A percentile compares a stretch with the other conserved stretches of the same genome.
Evolutionary conservation across 2,797 vertebrate genomes (phyloP).

Genomic region (Cossypha caffra): DNA sequence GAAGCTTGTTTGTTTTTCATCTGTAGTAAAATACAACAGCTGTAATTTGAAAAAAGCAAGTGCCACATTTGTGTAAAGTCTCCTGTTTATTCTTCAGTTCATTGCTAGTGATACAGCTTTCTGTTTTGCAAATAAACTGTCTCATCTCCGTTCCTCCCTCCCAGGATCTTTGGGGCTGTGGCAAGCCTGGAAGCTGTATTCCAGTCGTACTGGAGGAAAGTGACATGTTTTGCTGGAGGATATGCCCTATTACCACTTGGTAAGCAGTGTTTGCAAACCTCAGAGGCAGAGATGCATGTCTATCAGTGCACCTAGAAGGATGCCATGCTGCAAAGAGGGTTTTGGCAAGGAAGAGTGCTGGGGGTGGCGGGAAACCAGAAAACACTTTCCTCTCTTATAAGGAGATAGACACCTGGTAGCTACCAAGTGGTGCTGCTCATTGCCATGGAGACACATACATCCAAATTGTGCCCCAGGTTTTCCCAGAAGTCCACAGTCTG

Average conservation of each 20-base stretch:
- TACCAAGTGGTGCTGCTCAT: not conserved
- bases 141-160: not conserved
- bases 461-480: accelerated
- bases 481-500: not conserved
- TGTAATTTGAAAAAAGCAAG: conserved; percentile 61
- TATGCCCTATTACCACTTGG: not conserved
- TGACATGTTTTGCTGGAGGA: not conserved
- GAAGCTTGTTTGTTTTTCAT: conserved; percentile 56
- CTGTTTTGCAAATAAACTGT: conserved; percentile 37
- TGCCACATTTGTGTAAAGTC: conserved; percentile 27
- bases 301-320: not conserved
- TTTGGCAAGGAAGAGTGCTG: not conserved
- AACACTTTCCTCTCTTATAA: not conserved
- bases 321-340: not conserved
- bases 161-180: not conserved
- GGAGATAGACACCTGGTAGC: not conserved
- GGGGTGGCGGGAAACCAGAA: accelerated
- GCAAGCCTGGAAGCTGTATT: not conserved
- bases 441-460: not conserved
- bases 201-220: not conserved
- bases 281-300: not conserved
- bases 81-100: conserved; percentile 56
- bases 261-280: not conserved
- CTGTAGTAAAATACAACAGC: conserved; percentile 3
- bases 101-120: not conserved